phyloP scores from a whole-genome alignment of 1,140 invertebrate genomes.

The Tetraneura akinire region DNA sequence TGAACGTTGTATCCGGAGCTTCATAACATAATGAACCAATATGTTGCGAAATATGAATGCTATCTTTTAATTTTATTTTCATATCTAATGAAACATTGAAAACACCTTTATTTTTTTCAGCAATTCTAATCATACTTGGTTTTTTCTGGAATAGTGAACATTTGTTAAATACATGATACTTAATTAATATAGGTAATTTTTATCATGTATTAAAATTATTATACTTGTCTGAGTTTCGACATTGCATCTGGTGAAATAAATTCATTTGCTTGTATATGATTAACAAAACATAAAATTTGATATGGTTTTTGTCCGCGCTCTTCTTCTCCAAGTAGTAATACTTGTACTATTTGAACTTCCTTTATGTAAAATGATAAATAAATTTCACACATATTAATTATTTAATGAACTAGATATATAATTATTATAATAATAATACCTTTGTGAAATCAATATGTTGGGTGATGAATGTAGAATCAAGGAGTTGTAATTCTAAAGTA shows the following conservation, averaged over 20 bases:
- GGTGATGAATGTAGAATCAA: slow-evolving; percentile 87
- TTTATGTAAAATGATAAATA: slow-evolving; percentile 58
- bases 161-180: slow-evolving; percentile 3
- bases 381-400: too few species aligned
- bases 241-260: slow-evolving; percentile 95
- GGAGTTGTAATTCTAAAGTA: slow-evolving; percentile 82
- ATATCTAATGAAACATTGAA: slow-evolving; percentile 81
- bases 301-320: slow-evolving; percentile 86
- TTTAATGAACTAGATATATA: too few species aligned
- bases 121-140: slow-evolving; percentile 76
- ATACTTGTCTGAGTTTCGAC: slow-evolving; percentile 89
- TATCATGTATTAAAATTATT: neutral
- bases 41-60: slow-evolving; percentile 73
- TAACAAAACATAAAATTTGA: slow-evolving; percentile 90
- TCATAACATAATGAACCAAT: slow-evolving; percentile 74
- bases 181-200: neutral
- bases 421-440: slow-evolving; percentile 61
- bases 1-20: slow-evolving; percentile 75
- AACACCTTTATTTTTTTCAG: slow-evolving; percentile 84
- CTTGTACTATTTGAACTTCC: slow-evolving; percentile 91
- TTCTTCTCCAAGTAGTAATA: slow-evolving; percentile 91
- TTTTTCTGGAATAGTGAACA: slow-evolving; percentile 68
- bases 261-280: slow-evolving; percentile 84
- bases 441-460: slow-evolving; percentile 91
- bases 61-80: slow-evolving; percentile 69